phyloP scores from a whole-genome alignment of 2,797 vertebrate genomes.

The Lepidocolaptes lacrymiger region DNA sequence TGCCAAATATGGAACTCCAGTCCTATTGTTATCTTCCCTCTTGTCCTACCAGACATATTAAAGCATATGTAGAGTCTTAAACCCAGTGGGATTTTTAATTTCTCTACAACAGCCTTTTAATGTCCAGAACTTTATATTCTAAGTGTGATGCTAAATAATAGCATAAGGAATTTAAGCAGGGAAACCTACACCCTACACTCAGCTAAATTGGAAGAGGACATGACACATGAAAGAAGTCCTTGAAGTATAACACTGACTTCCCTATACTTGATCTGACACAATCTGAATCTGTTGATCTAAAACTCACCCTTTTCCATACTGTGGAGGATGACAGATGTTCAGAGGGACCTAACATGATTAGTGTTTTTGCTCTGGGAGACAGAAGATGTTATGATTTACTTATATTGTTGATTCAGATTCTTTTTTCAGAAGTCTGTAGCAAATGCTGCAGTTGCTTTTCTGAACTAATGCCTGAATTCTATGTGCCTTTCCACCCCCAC shows the following conservation, averaged over 20 bases:
- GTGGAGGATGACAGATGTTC: conserved; percentile 44
- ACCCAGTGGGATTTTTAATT: background rate
- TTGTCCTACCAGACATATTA: background rate
- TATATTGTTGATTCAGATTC: conserved; percentile 6
- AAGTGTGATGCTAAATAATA: background rate
- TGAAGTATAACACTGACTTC: background rate
- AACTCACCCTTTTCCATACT: background rate
- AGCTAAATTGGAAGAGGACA: background rate
- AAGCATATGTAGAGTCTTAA: background rate
- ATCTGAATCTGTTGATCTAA: conserved; percentile 9
- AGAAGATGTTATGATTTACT: conserved; percentile 51
- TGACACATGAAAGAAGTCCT: background rate
- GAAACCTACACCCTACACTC: background rate
- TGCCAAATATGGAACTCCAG: background rate
- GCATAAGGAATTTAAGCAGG: background rate
- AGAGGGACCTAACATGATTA: conserved; percentile 25
- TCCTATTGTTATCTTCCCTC: background rate
- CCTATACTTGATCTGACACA: background rate
- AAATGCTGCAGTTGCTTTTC: conserved; percentile 20
- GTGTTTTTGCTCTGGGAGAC: conserved; percentile 17
- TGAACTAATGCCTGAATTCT: conserved; percentile 18
- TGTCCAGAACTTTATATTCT: background rate
- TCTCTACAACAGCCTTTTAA: background rate
- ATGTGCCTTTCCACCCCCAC: background rate
- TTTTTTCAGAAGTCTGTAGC: conserved; percentile 44